These are phyloP conservation scores for Pituophis catenifer DNA, from an alignment of 2,113 vertebrate genomes.

Conservation along the genomic window DNA sequence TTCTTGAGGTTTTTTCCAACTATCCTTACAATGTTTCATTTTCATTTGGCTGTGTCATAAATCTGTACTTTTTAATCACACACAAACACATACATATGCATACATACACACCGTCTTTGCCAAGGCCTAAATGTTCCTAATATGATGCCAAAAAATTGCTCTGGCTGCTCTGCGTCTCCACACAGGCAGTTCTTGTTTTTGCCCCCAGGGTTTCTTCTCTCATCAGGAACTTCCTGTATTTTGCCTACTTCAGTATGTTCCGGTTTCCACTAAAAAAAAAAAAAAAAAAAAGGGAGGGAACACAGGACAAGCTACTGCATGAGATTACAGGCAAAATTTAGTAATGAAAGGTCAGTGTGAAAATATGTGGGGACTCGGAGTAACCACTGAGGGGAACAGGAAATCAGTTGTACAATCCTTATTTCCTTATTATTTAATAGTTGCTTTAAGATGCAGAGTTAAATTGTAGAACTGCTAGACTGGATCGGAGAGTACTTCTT, in stretches of 20 bases:
- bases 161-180: conserved; percentile 42
- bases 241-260: conserved; percentile 25
- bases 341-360: conserved; percentile 9
- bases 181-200: not conserved
- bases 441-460: not conserved
- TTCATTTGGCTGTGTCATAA: not conserved
- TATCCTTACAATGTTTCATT: not conserved
- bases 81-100: not conserved
- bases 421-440: accelerated
- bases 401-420: not conserved
- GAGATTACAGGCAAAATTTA: conserved; percentile 30
- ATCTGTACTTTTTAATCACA: not conserved
- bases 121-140: conserved; percentile 62
- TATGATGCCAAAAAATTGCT: conserved; percentile 59
- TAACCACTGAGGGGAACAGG: conserved; percentile 12
- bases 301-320: conserved; percentile 15
- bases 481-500: not conserved
- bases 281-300: not conserved
- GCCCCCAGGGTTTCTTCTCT: conserved; percentile 36
- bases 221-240: conserved; percentile 27
- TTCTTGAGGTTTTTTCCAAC: not conserved
- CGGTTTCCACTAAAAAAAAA: conserved; percentile 12
- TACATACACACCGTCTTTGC: not conserved
- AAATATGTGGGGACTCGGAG: accelerated
- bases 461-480: not conserved